phyloP scores from a whole-genome alignment of 1,140 invertebrate species.

The Physella acuta region DNA sequence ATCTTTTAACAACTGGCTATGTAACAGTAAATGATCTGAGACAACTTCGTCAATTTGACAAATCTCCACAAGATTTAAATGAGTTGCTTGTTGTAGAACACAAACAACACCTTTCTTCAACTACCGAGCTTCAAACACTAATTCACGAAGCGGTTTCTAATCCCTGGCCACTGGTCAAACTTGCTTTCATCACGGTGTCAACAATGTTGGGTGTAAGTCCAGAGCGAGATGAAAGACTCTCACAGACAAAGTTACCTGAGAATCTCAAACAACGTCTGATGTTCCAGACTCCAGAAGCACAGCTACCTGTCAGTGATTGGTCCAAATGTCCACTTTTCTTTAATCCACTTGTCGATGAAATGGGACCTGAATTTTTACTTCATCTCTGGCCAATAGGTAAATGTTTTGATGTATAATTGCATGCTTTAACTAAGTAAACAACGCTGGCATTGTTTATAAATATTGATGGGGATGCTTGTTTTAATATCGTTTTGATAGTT shows the following conservation, averaged over 20 bases:
- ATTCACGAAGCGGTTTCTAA: not conserved
- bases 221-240: not conserved
- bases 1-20: conserved; percentile 1
- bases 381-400: conserved; percentile 4
- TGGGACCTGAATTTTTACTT: not conserved
- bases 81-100: not conserved
- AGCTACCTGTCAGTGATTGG: conserved; percentile 1
- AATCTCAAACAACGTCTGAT: not conserved
- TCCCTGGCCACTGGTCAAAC: conserved; percentile 9
- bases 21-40: not conserved
- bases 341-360: not conserved
- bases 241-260: not conserved
- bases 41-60: not conserved
- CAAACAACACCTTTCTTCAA: not conserved
- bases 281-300: conserved; percentile 7
- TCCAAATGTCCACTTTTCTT: conserved; percentile 1
- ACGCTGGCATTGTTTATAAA: no score
- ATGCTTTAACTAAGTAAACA: no score
- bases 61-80: not conserved
- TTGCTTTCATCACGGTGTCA: conserved; percentile 2
- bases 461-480: no score
- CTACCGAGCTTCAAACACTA: not conserved
- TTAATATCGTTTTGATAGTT: no score
- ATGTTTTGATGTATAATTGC: no score
- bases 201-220: not conserved